Conservation (phyloP, 2,888 invertebrate genomes). For the Scaeva pyrastri region DNA sequence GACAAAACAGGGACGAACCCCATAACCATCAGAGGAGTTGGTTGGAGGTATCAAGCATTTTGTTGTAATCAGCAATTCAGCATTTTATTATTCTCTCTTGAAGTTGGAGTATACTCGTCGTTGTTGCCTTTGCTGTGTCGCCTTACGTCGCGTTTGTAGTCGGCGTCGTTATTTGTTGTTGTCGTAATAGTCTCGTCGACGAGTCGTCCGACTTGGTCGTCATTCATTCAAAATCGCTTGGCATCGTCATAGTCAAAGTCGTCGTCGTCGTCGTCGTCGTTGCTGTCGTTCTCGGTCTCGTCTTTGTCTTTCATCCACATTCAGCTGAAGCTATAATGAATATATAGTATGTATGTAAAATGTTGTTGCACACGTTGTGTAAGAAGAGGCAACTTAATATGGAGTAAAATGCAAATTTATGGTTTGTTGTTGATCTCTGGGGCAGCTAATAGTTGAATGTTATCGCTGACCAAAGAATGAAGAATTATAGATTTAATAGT, state of each 20-base stretch:
- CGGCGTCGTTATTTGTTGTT: not conserved
- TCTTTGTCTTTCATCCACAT: slow-evolving; percentile 7
- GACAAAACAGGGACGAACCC: slow-evolving; percentile 14
- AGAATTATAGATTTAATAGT: slow-evolving; percentile 49
- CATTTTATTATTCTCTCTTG: slow-evolving; percentile 44
- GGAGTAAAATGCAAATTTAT: slow-evolving; percentile 73
- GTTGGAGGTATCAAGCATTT: slow-evolving; percentile 48
- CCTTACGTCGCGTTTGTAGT: not conserved
- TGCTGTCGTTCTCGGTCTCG: too few species aligned
- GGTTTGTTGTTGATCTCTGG: slow-evolving; percentile 69
- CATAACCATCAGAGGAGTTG: slow-evolving; percentile 12
- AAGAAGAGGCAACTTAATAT: slow-evolving; percentile 69
- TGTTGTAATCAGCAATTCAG: slow-evolving; percentile 69
- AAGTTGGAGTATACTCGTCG: slow-evolving; percentile 6
- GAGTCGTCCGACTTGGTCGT: slow-evolving; percentile 26
- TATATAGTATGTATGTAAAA: slow-evolving; percentile 35
- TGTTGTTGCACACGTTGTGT: slow-evolving; percentile 53
- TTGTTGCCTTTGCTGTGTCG: not conserved
- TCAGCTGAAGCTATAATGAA: slow-evolving; percentile 42
- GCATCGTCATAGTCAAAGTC: not conserved
- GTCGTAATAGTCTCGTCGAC: not conserved
- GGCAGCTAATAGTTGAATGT: slow-evolving; percentile 56
- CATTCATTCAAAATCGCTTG: slow-evolving; percentile 26
- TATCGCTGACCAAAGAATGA: slow-evolving; percentile 70
- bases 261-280: too few species aligned